Conservation (phyloP, 2,797 vertebrate species). For the Pseudochaenichthys georgianus region DNA sequence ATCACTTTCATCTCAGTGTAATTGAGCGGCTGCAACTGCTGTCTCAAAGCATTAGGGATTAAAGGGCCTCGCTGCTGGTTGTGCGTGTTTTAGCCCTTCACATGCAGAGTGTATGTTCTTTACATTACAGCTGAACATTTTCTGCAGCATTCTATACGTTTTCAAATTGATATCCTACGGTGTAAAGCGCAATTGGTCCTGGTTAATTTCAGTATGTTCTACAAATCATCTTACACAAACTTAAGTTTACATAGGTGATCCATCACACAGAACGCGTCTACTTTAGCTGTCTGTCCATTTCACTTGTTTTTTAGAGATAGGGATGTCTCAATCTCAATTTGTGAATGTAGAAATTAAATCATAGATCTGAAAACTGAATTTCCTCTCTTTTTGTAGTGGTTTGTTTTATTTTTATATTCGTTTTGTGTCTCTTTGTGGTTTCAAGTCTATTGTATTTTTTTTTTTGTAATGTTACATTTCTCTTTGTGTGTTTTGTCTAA, state of each 20-base stretch:
- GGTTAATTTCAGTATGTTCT: conserved; percentile 14
- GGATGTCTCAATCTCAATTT: not conserved
- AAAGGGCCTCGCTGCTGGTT: conserved; percentile 12
- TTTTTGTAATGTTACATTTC: no score
- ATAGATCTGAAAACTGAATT: not conserved
- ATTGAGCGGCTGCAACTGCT: not conserved
- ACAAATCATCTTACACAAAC: conserved; percentile 19
- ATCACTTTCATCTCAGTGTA: conserved; percentile 25
- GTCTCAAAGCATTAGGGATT: conserved; percentile 24
- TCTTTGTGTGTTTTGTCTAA: no score
- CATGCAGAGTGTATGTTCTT: conserved; percentile 9
- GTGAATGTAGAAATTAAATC: not conserved
- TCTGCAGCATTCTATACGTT: not conserved
- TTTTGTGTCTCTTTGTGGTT: no score
- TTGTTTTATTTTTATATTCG: no score
- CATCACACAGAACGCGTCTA: conserved; percentile 15
- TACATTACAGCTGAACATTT: conserved; percentile 7
- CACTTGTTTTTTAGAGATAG: not conserved
- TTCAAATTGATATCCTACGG: conserved; percentile 27
- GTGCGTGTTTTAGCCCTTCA: conserved; percentile 14
- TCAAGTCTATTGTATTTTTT: no score
- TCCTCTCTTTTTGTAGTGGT: no score
- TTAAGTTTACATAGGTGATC: not conserved
- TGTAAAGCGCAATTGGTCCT: conserved; percentile 19
- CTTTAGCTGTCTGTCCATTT: not conserved